Conservation (phyloP, 2,797 vertebrate genomes). For the Periparus ater region DNA sequence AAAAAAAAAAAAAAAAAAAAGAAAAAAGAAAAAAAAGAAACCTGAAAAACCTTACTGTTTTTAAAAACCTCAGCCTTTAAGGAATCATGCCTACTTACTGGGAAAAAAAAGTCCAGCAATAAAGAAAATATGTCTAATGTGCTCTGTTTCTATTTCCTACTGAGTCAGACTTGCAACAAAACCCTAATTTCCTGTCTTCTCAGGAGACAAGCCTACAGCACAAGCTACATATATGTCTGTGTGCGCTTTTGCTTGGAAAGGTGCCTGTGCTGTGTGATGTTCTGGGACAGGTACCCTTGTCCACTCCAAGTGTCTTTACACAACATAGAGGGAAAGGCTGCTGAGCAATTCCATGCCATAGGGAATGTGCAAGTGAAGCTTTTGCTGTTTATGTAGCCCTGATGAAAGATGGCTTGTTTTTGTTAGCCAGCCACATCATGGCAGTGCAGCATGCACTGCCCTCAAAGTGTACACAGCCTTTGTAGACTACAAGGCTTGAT, state of each 20-base stretch:
- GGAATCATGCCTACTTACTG: constrained; percentile 41
- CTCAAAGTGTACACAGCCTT: fast-evolving
- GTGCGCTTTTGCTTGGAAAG: not conserved
- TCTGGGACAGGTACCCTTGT: not conserved
- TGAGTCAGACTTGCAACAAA: not conserved
- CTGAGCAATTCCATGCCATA: not conserved
- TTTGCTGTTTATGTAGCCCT: not conserved
- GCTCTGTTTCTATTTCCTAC: not conserved
- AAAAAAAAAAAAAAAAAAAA: not conserved
- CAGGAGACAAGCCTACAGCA: not conserved
- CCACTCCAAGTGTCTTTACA: not conserved
- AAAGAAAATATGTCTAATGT: constrained; percentile 68
- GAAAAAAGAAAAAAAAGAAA: not conserved
- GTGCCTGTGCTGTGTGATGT: not conserved
- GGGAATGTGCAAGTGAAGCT: not conserved
- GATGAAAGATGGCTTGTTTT: not conserved
- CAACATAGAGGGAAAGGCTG: not conserved
- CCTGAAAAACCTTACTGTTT: constrained; percentile 17
- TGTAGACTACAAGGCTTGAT: not conserved
- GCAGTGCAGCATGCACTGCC: not conserved
- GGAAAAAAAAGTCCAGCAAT: constrained; percentile 66
- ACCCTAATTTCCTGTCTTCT: not conserved
- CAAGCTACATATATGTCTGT: not conserved
- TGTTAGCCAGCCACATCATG: not conserved
- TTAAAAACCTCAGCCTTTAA: constrained; percentile 50